phyloP scores from a whole-genome alignment of 1,140 invertebrate species.

The Drosophila varians region DNA sequence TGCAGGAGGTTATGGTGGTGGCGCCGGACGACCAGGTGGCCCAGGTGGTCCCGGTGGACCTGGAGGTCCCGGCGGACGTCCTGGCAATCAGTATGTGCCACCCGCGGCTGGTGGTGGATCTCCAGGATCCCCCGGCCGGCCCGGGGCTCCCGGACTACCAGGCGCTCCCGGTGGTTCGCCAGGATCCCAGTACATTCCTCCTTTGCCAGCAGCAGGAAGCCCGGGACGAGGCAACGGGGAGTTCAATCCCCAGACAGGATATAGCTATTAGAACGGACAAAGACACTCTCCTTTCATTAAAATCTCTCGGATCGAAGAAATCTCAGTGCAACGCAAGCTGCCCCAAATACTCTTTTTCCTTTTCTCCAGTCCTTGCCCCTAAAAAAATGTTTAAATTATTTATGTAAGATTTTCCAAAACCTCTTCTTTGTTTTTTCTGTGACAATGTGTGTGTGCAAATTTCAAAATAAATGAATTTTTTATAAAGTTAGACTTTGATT shows the following conservation, averaged over 20 bases:
- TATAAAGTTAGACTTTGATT: not conserved
- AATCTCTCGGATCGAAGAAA: slow-evolving; percentile 44
- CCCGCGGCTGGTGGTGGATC: slow-evolving; percentile 9
- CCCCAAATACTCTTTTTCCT: slow-evolving; percentile 53
- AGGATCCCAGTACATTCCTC: slow-evolving; percentile 69
- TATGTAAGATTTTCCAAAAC: slow-evolving; percentile 24
- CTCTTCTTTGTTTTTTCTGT: not conserved
- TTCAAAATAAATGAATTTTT: slow-evolving; percentile 37
- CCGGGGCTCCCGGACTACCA: slow-evolving; percentile 12
- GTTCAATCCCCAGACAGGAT: slow-evolving; percentile 79
- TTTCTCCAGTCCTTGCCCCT: not conserved
- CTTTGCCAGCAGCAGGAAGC: slow-evolving; percentile 52
- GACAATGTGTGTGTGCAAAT: slow-evolving; percentile 27
- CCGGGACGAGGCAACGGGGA: slow-evolving; percentile 73
- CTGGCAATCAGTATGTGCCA: slow-evolving; percentile 14
- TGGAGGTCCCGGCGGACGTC: slow-evolving; percentile 21
- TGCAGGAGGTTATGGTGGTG: not conserved
- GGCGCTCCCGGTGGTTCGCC: slow-evolving; percentile 11
- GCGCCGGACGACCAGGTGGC: slow-evolving; percentile 63
- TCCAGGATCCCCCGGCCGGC: slow-evolving; percentile 38
- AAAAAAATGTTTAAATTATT: slow-evolving; percentile 38
- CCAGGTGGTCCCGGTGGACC: slow-evolving; percentile 48
- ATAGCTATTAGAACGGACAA: slow-evolving; percentile 65
- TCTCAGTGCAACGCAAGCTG: slow-evolving; percentile 61
- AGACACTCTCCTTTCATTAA: not conserved